Evolutionary conservation across 2,888 invertebrate genomes (phyloP), one percentile per base, ranked within the genome.

Genomic region (Epirrita christyi): DNA sequence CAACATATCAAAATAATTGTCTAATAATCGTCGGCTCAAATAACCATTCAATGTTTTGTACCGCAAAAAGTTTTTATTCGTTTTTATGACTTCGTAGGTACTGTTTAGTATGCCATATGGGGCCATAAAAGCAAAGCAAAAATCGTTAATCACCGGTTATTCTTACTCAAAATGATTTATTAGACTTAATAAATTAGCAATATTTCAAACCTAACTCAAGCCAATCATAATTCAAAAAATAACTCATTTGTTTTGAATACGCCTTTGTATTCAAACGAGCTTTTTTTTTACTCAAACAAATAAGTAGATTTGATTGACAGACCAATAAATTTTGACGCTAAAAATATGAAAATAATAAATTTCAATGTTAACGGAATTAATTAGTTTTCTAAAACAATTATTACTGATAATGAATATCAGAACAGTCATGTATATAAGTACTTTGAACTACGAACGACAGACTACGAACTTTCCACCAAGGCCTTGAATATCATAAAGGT

Each of bases 261-360:
- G 29, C 11, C 53, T 56, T 53, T 59, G 41, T 51, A 40, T 56
- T 59, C 6, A 47, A 44, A 41, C 14, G 27, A 40, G 27, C 28
- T 47, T 51, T 21, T 46, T 55, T 44, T 41, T 32, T 7, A 32
- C 32, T 60, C 40, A 64, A n/a, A 67, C 68, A 62, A 56, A 21
- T 21, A 21, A 21, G 21, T 59, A 15, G 11, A 29, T 34, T 45
- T 74, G 71, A 73, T 71, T 70, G 71, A 72, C 68, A 59, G 63
- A 37, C 49, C 58, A 64, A 68, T 72, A 21, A 36, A 42, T 50
- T 32, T n/a, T 29, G 13, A n/a, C 21, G 21, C 7, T 38, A 38
- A 32, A 40, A 8, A 29, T 49, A 15, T n/a, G 29, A 21, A 41
- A 41, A 41, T 9, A 7, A 32, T 8, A 32, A 32, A 32, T 32